phyloP scores from a whole-genome alignment of 2,888 invertebrate species.

The Tortrix viridana region DNA sequence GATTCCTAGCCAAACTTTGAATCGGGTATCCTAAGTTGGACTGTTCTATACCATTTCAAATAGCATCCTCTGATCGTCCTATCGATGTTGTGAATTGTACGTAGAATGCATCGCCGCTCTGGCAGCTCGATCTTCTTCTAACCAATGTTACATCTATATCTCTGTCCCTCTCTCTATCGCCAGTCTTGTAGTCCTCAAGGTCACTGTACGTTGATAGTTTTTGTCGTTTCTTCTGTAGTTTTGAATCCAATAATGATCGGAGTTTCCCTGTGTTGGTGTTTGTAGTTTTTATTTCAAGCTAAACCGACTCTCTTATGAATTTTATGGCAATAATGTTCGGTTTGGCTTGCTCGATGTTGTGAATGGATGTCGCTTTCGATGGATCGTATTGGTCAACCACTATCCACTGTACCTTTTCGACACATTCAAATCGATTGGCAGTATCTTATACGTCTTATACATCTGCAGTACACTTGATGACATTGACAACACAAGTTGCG shows the following conservation, averaged over 20 bases:
- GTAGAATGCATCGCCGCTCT: conserved; percentile 80
- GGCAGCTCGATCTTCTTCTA: conserved; percentile 74
- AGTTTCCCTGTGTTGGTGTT: conserved; percentile 76
- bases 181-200: conserved; percentile 71
- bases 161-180: conserved; percentile 75
- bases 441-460: conserved; percentile 51
- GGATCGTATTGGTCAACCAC: conserved; percentile 80
- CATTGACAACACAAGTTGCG: conserved; percentile 51
- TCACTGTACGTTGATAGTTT: conserved; percentile 77
- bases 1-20: conserved; percentile 3
- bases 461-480: conserved; percentile 63
- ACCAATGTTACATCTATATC: conserved; percentile 70
- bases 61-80: conserved; percentile 77
- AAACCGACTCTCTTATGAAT: conserved; percentile 54
- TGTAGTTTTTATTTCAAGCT: conserved; percentile 66
- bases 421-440: conserved; percentile 69
- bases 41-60: conserved; percentile 77
- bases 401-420: conserved; percentile 67
- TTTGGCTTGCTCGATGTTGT: conserved; percentile 79
- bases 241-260: conserved; percentile 75
- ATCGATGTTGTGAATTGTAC: conserved; percentile 81
- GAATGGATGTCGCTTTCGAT: conserved; percentile 82
- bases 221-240: conserved; percentile 80
- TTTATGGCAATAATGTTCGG: conserved; percentile 51
- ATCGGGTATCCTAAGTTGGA: conserved; percentile 28